Evolutionary conservation across 2,888 invertebrate species (phyloP), one percentile per base, ranked within the genome.

Genomic region (Pyrocoelia pectoralis): DNA sequence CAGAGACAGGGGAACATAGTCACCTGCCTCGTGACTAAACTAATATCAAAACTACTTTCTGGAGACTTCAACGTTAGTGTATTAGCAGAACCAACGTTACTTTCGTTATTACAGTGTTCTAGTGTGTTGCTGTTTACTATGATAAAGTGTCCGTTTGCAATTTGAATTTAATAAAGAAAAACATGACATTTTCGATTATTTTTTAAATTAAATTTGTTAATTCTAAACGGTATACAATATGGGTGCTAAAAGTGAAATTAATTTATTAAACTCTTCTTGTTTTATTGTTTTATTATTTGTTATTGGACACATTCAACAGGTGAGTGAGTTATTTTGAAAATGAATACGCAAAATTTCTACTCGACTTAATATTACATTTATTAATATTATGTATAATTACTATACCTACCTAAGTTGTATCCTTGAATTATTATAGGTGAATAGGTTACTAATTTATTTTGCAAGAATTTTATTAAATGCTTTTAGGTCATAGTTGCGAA

Each of bases 41-140:
- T 10, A n/a, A 24, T 29, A 63, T 59, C 63, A 59, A 63, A 63
- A 63, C 63, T 63, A 38, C 15, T 33, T 58, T 59, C 58, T 46
- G 48, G 28, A 56, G 63, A 64, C 55, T 52, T 55, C 14, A 64
- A 56, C 59, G 59, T 18, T 55, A 40, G 57, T 19, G 43, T 29
- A 59, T 24, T 12, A 48, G 54, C 53, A 33, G 43, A 59, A 64
- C 59, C 52, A 17, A 50, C 53, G 56, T 33, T 43, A 59, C 59
- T 59, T 59, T 59, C 59, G 28, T 50, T 50, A 24, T 51, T 18
- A 5, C 8, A 40, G 46, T 55, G 51, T 61, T 61, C 29, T 51
- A 61, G 62, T 53, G 48, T 33, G 56, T 33, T n/a, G 17, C 48
- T 46, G 13, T 10, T 33, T 12, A 40, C 43, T 19, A 62, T 53